Conservation (phyloP, 2,888 invertebrate genomes). For the Homarus gammarus region DNA sequence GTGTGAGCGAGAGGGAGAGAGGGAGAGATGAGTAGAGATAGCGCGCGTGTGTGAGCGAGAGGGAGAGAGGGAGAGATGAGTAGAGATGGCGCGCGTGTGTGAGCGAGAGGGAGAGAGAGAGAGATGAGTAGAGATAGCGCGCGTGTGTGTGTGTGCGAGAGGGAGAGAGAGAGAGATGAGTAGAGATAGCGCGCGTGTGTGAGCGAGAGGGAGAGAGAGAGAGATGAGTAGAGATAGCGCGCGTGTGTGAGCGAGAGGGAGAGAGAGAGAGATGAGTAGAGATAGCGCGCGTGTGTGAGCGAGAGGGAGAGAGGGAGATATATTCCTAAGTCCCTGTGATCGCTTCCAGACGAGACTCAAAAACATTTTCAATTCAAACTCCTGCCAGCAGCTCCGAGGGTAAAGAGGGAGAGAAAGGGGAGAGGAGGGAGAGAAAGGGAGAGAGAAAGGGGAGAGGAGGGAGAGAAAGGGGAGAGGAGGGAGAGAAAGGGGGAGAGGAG, state of each 20-base stretch:
- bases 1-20: no score
- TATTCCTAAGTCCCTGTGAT: background rate
- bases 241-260: background rate
- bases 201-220: no score
- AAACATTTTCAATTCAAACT: no score
- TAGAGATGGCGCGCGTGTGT: background rate
- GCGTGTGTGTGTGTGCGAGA: no score
- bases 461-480: background rate
- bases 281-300: background rate
- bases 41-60: background rate
- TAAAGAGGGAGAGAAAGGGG: slow-evolving; percentile 32
- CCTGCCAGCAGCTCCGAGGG: background rate
- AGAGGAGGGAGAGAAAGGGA: background rate
- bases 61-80: background rate
- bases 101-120: no score
- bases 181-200: background rate
- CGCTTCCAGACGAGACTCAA: no score
- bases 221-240: background rate
- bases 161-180: background rate
- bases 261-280: background rate
- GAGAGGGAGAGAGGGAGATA: slow-evolving; percentile 8
- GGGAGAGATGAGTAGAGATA: background rate
- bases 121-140: background rate
- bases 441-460: background rate
- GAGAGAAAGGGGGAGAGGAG: slow-evolving; percentile 13